Base-by-base conservation (phyloP, 2,113 vertebrate genomes). In the Pardalotus punctatus region DNA sequence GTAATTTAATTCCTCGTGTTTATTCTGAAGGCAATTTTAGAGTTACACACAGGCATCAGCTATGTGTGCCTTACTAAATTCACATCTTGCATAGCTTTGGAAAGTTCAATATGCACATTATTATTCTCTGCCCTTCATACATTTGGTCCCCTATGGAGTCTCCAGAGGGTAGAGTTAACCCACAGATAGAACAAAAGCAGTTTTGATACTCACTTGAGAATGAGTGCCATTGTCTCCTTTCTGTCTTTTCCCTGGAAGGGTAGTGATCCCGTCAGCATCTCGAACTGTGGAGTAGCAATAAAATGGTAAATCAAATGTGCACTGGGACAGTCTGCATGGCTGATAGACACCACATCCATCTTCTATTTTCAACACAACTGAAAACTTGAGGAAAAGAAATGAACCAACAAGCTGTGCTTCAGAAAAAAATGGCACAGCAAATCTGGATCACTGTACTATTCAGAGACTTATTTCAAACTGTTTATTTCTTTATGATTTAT, bases 161-260 rank as follows among this genome's bases (percentile, higher is more conserved):
- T 76, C 48, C 8, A 6, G 45, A 77, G 38, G 18, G n/a, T 29
- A 29, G 21, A 79, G 33, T 33, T 74, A 78, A 80, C 31, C 86
- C 50, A 27, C 3, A 50, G n/a, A 36, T 23, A 79, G 35, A 89
- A 86, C 0, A 1, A 90, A 81, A 78, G 58, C 28, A 60, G 28
- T 19, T 80, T 54, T 14, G 3, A 35, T 69, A 98, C 99, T 99
- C 98, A 99, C 99, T 99, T 99, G 64, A 99, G 98, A 97, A 99
- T 99, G 79, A 99, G 98, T 5, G 99, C 99, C 99, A 99, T 99
- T 33, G 99, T 99, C 97, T 99, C 99, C 96, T 99, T 99, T 40
- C 99, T 98, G 97, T 99, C 99, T 97, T 99, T 99, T 79, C 99
- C 99, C 96, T 99, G 99, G 97, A 99, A 99, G 0, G 99, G 99